Percentiles rank a stretch among this genome's conserved stretches.
Conservation (phyloP, 1,140 invertebrate genomes). For the Drosophila sechellia region DNA sequence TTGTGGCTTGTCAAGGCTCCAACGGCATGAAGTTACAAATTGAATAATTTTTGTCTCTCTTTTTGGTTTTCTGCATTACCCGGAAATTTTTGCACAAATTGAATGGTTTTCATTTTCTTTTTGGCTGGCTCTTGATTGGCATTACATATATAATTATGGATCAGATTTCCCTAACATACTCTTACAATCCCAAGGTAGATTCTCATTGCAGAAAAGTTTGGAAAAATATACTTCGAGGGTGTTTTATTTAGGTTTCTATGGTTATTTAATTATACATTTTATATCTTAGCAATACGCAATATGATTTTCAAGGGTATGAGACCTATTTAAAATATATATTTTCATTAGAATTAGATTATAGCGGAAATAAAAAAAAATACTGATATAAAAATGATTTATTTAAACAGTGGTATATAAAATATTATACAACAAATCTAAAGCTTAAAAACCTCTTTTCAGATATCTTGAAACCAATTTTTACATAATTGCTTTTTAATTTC, state of each 20-base stretch:
- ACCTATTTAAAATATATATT: no score
- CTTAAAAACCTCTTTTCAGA: background rate
- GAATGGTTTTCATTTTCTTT: constrained; percentile 18
- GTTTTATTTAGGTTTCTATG: constrained; percentile 24
- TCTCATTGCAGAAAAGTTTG: background rate
- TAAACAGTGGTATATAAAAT: background rate
- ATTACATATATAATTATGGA: constrained; percentile 30
- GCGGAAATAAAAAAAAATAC: no score
- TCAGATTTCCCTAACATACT: constrained; percentile 26
- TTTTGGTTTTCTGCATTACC: constrained; percentile 4
- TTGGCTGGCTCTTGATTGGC: constrained; percentile 27
- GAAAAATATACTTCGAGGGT: background rate
- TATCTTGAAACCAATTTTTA: background rate
- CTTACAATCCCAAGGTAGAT: constrained; percentile 21
- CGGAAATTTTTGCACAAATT: constrained; percentile 24
- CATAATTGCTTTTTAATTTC: constrained; percentile 25
- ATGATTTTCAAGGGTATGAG: no score
- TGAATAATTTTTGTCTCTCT: constrained; percentile 33
- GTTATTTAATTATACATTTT: no score
- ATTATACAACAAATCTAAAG: no score
- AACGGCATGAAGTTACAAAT: constrained; percentile 28
- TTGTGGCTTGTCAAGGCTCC: constrained; percentile 38
- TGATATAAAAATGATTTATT: no score
- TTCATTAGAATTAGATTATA: no score
- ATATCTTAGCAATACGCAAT: background rate